Base-by-base conservation (phyloP, 2,888 invertebrate genomes). In the Odontocolon sp. region DNA sequence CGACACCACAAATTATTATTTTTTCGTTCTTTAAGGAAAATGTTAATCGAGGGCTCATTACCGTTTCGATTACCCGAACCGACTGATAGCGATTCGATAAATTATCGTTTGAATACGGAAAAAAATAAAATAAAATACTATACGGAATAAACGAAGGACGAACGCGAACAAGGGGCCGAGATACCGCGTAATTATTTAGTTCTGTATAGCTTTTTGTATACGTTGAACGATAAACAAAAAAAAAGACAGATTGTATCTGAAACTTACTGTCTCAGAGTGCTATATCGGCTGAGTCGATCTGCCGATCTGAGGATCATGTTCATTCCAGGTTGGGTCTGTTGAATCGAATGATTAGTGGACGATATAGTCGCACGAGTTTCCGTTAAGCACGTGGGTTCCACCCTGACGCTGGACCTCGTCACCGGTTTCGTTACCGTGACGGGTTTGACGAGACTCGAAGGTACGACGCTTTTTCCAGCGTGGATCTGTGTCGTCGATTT, bases 231-330 rank as follows among this genome's bases (percentile, higher is more conserved):
- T 40, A 14, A 5, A 0, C 3, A 14, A 40, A 28, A 23, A 42
- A 23, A 42, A 28, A 26, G 26, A 42, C 16, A n/a, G n/a, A 33
- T 47, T 18, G 28, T 21, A 18, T 50, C 21, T 79, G 67, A 80
- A 70, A 89, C 90, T 90, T 89, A 90, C 90, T 88, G 88, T 81
- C 87, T 88, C 73, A 88, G 81, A 79, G 87, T 86, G 80, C 87
- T 86, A 81, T 87, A 87, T 71, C 88, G 88, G 74, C 82, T 85
- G 81, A 87, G 84, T 74, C 88, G 88, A 81, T 88, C 89, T 42
- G 88, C 88, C 77, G 87, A 86, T 83, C 90, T 83, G 79, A 88
- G 85, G 45, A 88, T 86, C 86, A 89, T 87, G 74, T 87, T 89
- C 82, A 86, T 85, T 75, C 84, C 84, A 72, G 86, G 82, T 57